Conservation (phyloP, 2,888 invertebrate species). For the Anorthoa munda region DNA sequence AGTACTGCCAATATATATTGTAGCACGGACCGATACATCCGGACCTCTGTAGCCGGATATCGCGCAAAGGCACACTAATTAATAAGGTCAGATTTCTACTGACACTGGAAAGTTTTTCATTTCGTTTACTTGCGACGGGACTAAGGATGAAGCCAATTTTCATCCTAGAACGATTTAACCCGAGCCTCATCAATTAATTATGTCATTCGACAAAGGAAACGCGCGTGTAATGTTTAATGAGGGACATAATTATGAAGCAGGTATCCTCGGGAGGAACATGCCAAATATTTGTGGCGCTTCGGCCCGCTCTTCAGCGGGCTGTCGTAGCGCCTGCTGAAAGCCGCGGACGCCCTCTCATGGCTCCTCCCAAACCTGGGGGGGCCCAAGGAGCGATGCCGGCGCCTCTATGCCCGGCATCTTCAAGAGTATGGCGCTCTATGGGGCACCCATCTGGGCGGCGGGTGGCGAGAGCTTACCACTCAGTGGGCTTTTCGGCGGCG, state of each 20-base stretch:
- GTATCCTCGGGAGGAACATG: conserved; percentile 19
- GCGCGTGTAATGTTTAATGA: conserved; percentile 45
- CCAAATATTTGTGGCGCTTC: too few relatives aligned
- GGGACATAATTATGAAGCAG: conserved; percentile 38
- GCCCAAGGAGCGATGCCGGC: too few relatives aligned
- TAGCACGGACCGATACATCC: conserved; percentile 27
- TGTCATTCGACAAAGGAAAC: conserved; percentile 38
- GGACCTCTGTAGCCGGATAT: conserved; percentile 30
- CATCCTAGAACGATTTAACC: conserved; percentile 23
- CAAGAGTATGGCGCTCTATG: too few relatives aligned
- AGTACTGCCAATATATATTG: conserved; percentile 18
- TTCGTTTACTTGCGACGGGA: conserved; percentile 25
- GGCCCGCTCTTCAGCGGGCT: too few relatives aligned
- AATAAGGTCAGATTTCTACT: conserved; percentile 31
- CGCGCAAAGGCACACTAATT: conserved; percentile 25
- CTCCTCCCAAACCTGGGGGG: too few relatives aligned
- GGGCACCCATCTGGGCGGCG: too few relatives aligned
- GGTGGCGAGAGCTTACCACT: too few relatives aligned
- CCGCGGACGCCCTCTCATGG: too few relatives aligned
- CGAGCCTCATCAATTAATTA: conserved; percentile 42
- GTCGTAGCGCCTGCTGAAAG: too few relatives aligned
- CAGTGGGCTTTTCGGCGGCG: too few relatives aligned
- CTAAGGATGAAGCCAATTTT: conserved; percentile 34
- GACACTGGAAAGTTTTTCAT: conserved; percentile 39
- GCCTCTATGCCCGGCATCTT: too few relatives aligned